These are phyloP conservation scores for Phthorimaea operculella DNA, from an alignment of 1,140 invertebrate genomes.

Conservation along the genomic window DNA sequence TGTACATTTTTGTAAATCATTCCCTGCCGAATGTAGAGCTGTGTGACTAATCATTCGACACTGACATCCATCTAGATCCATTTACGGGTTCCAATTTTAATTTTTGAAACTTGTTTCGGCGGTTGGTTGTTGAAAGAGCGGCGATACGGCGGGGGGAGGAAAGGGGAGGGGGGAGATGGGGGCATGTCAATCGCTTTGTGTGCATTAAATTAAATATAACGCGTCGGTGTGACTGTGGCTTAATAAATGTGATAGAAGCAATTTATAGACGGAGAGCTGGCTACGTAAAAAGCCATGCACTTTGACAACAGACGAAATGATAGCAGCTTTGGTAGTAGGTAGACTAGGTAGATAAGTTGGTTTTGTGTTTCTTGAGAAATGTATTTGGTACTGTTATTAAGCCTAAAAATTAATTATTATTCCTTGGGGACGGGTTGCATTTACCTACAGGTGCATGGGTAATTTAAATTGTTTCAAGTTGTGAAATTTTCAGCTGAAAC, in stretches of 20 bases:
- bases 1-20: slow-evolving; percentile 1
- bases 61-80: slow-evolving; percentile 48
- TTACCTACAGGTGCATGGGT: too few relatives aligned
- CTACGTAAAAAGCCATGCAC: too few relatives aligned
- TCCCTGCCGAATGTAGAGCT: not conserved
- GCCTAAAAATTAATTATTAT: too few relatives aligned
- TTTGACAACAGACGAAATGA: too few relatives aligned
- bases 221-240: slow-evolving; percentile 35
- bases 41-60: slow-evolving; percentile 36
- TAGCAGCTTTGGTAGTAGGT: too few relatives aligned
- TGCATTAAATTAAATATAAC: slow-evolving; percentile 59
- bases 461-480: too few relatives aligned
- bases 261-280: slow-evolving; percentile 23
- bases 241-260: slow-evolving; percentile 35
- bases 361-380: too few relatives aligned
- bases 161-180: slow-evolving; percentile 38
- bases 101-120: slow-evolving; percentile 49
- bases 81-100: slow-evolving; percentile 38
- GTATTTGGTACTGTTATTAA: too few relatives aligned
- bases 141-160: slow-evolving; percentile 18
- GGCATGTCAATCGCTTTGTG: slow-evolving; percentile 53
- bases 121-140: slow-evolving; percentile 19
- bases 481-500: too few relatives aligned
- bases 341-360: too few relatives aligned
- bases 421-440: too few relatives aligned